phyloP scores from a whole-genome alignment of 2,113 vertebrate species.

The Brachypodius melanocephalos region DNA sequence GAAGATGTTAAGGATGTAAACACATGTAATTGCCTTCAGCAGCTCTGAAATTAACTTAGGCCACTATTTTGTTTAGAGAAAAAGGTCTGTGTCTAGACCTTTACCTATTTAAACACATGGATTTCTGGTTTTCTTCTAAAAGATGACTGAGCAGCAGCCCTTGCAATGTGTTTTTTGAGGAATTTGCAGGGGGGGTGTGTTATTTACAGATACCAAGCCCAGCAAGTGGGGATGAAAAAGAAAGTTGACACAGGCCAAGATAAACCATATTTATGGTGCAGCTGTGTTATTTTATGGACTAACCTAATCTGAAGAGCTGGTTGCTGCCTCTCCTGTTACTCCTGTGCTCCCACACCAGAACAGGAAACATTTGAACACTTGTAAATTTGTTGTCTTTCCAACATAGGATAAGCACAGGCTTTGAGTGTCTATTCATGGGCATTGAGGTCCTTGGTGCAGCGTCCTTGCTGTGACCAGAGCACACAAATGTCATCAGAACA shows the following conservation, averaged over 20 bases:
- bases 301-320: background rate
- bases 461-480: background rate
- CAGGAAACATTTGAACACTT: background rate
- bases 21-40: background rate
- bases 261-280: background rate
- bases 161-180: background rate
- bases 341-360: background rate
- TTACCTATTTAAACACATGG: background rate
- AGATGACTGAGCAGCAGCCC: background rate
- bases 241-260: background rate
- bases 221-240: background rate
- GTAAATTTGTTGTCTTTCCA: background rate
- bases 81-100: slow-evolving; percentile 7
- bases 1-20: background rate
- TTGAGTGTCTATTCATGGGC: background rate
- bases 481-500: background rate
- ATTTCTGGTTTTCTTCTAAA: background rate
- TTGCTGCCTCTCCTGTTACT: background rate
- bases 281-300: background rate
- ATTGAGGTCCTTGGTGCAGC: background rate
- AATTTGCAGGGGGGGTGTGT: rapidly evolving
- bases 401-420: rapidly evolving
- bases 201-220: background rate
- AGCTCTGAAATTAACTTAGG: slow-evolving; percentile 44
- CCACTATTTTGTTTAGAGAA: background rate